Evolutionary conservation across 1,140 invertebrate species (phyloP), one percentile per base, ranked within the genome.

Genomic region (Caenorhabditis briggsae): DNA sequence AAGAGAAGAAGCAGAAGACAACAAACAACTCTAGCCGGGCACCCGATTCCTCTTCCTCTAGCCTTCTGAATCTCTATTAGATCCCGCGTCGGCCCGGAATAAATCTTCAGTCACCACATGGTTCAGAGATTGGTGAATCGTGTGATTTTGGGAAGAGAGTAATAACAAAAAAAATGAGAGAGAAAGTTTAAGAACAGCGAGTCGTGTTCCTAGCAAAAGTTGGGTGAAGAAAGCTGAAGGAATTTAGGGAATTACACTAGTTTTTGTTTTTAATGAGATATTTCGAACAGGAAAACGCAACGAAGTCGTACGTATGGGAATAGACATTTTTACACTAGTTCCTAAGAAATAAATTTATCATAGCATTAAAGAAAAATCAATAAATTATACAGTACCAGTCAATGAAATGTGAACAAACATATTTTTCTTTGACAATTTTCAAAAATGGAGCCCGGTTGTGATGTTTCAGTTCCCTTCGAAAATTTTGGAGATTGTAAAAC

Each of bases 81-180:
- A 46, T 78, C 46, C 70, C 70, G 70, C 11, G 11, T 3, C 6
- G 11, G 46, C n/a, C n/a, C 33, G 16, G 70, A 78, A 78, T 78
- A 78, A 48, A 78, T 78, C 70, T 78, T 78, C 70, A 14, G 43
- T 78, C 70, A 78, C 70, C 70, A 78, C 70, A 78, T 78, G 70
- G 70, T 7, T 8, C 11, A 50, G 46, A 78, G 70, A 78, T 78
- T 18, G 46, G 70, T 11, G 70, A 46, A 78, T 78, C 3, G 46
- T 43, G 33, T 12, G 11, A 9, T 78, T 78, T n/a, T n/a, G n/a
- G 18, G 12, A n/a, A 78, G 70, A 78, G 70, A 78, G 46, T 18
- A 5, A 53, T 16, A 78, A 78, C 46, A 43, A 23, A 23, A 78
- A 78, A 78, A 78, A 78, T 23, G 20, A 23, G 46, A 50, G 70